Evolutionary conservation across 2,888 invertebrate species (phyloP).

Genomic region (Zhengitettix transpicula): DNA sequence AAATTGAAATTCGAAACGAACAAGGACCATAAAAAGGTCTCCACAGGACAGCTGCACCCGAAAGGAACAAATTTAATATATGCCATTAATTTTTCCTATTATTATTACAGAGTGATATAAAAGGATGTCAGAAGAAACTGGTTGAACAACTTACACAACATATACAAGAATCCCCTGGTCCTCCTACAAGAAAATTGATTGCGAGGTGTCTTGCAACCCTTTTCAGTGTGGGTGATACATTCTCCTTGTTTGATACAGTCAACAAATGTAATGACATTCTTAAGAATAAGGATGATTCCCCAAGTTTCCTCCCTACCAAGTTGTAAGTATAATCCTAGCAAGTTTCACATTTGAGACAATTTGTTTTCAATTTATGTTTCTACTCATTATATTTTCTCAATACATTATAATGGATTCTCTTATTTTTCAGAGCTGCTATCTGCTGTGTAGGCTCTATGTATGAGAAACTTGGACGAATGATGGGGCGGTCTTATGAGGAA

Average conservation of each 20-base stretch:
- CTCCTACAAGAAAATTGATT: conserved; percentile 80
- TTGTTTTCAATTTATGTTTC: neutral
- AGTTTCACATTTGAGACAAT: neutral
- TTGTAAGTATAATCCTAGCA: conserved; percentile 59
- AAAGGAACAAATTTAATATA: neutral
- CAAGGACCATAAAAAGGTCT: neutral
- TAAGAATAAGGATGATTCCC: conserved; percentile 93
- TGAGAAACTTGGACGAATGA: conserved; percentile 94
- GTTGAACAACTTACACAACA: conserved; percentile 85
- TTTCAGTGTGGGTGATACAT: conserved; percentile 95
- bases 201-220: conserved; percentile 84
- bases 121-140: conserved; percentile 87
- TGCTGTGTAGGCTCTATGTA: conserved; percentile 95
- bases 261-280: conserved; percentile 96
- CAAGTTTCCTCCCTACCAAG: conserved; percentile 83
- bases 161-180: conserved; percentile 80
- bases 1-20: too few species aligned
- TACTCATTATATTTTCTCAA: neutral
- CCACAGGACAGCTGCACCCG: neutral
- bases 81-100: conserved; percentile 1
- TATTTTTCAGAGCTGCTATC: conserved; percentile 68
- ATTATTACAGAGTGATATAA: conserved; percentile 72
- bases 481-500: conserved; percentile 96
- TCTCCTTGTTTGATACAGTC: conserved; percentile 89
- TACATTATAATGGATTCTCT: conserved; percentile 1